Percentiles rank a stretch among this genome's conserved stretches.
These are phyloP conservation scores for Drosophila hydei DNA, from an alignment of 1,140 invertebrate genomes.

Conservation along the genomic window DNA sequence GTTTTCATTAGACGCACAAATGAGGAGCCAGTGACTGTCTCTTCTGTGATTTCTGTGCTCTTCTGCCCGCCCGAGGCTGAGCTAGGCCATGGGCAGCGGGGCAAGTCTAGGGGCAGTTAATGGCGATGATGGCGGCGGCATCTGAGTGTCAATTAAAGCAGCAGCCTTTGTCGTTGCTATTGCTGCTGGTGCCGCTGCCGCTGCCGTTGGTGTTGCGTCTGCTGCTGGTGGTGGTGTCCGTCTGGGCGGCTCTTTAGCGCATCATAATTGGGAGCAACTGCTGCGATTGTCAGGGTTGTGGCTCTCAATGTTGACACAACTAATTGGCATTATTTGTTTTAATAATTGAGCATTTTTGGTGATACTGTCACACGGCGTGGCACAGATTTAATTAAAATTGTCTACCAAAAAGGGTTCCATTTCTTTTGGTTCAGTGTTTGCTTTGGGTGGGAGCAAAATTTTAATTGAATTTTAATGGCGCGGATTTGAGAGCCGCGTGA, in stretches of 20 bases:
- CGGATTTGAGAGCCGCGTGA: slow-evolving; percentile 47
- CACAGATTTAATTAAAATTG: slow-evolving; percentile 83
- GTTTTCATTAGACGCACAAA: slow-evolving; percentile 74
- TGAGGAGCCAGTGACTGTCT: slow-evolving; percentile 52
- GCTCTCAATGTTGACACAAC: slow-evolving; percentile 76
- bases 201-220: slow-evolving; percentile 17
- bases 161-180: slow-evolving; percentile 29
- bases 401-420: slow-evolving; percentile 56
- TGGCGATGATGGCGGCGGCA: slow-evolving; percentile 70
- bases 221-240: slow-evolving; percentile 17
- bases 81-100: not conserved
- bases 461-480: slow-evolving; percentile 74
- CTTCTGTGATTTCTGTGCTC: slow-evolving; percentile 29
- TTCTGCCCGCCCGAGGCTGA: not conserved
- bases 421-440: slow-evolving; percentile 11
- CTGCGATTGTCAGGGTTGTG: slow-evolving; percentile 10
- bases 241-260: slow-evolving; percentile 51
- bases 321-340: slow-evolving; percentile 84
- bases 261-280: slow-evolving; percentile 61
- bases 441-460: slow-evolving; percentile 40
- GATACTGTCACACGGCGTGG: slow-evolving; percentile 29
- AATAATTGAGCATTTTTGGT: slow-evolving; percentile 82
- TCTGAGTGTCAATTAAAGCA: slow-evolving; percentile 76
- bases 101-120: slow-evolving; percentile 23
- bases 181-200: slow-evolving; percentile 14